These are phyloP conservation scores for Craseonycteris thonglongyai DNA, from an alignment of 2,113 vertebrate species.

Conservation along the genomic window DNA sequence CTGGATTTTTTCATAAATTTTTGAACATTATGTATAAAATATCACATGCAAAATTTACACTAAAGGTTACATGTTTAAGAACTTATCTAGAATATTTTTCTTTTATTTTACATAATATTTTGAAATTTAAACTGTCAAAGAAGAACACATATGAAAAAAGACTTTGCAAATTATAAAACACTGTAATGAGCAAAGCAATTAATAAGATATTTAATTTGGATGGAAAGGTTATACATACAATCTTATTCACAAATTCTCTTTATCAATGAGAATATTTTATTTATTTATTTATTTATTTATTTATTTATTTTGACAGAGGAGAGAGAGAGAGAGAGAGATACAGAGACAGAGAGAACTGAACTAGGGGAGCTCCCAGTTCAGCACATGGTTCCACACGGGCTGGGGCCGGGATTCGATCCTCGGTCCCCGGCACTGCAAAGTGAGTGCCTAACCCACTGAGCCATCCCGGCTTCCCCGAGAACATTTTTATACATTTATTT, in stretches of 20 bases:
- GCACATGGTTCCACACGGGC: too few species aligned
- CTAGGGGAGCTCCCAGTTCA: too few species aligned
- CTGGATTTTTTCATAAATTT: neutral
- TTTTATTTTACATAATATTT: neutral
- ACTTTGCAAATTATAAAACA: neutral
- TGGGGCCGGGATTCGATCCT: too few species aligned
- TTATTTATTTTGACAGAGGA: too few species aligned
- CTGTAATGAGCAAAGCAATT: conserved; percentile 48
- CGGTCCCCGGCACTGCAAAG: too few species aligned
- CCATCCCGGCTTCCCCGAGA: too few species aligned
- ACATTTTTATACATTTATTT: neutral
- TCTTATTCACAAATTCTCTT: neutral
- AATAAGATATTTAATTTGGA: conserved; percentile 44
- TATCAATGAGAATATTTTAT: neutral
- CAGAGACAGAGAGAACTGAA: too few species aligned
- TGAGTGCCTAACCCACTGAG: too few species aligned
- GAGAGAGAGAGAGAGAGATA: too few species aligned
- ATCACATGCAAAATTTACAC: conserved; percentile 1
- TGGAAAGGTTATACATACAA: neutral
- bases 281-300: neutral
- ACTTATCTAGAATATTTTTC: neutral
- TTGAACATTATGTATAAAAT: neutral
- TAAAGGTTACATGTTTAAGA: conserved; percentile 5
- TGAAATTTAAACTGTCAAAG: conserved; percentile 32
- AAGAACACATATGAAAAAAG: neutral